phyloP scores from a whole-genome alignment of 2,113 vertebrate species.

The Gymnogyps californianus region DNA sequence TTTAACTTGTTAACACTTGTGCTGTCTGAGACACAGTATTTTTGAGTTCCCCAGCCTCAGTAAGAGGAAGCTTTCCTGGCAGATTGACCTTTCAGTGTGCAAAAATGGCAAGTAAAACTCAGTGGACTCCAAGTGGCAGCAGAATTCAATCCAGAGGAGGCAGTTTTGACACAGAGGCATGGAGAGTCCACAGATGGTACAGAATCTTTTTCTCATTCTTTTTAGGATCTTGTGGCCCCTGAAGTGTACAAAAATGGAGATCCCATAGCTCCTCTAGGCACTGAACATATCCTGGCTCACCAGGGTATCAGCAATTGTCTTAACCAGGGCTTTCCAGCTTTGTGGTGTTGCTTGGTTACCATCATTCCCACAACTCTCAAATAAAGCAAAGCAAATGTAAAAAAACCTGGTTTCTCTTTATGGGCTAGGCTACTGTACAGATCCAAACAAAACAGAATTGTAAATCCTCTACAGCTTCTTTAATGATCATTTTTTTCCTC shows the following conservation, averaged over 20 bases:
- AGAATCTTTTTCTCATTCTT: conserved; percentile 17
- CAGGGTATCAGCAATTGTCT: conserved; percentile 30
- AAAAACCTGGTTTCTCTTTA: background rate
- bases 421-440: background rate
- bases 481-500: background rate
- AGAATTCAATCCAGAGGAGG: conserved; percentile 14
- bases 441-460: conserved; percentile 34
- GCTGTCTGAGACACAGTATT: background rate
- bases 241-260: background rate
- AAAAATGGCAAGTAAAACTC: background rate
- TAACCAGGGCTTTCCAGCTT: conserved; percentile 47
- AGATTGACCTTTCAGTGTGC: background rate
- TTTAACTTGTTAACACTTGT: background rate
- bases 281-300: conserved; percentile 15
- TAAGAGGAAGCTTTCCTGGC: background rate
- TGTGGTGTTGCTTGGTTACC: conserved; percentile 64
- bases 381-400: conserved; percentile 28
- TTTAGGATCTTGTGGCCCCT: background rate
- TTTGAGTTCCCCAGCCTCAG: background rate
- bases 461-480: background rate
- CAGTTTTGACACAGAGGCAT: background rate
- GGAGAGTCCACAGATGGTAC: background rate
- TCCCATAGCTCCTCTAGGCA: background rate
- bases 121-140: background rate
- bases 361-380: conserved; percentile 37